Percentiles rank a stretch among this genome's conserved stretches.
Conservation (phyloP, 1,140 invertebrate genomes). For the Drosophila prosaltans region DNA sequence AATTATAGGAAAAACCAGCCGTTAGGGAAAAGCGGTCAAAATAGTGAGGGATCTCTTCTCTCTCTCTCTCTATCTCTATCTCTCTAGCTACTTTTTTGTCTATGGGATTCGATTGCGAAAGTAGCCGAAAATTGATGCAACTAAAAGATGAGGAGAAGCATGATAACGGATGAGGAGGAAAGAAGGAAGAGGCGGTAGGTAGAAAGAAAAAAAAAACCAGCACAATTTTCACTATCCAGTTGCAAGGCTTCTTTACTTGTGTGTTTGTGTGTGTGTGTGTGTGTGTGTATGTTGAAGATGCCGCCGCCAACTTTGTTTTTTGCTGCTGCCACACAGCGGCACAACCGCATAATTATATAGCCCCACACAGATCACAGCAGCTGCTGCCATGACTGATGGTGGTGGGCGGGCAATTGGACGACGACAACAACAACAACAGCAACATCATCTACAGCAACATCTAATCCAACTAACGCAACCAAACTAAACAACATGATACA, state of each 20-base stretch:
- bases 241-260: constrained; percentile 35
- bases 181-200: background rate
- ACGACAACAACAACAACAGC: constrained; percentile 18
- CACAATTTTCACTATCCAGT: constrained; percentile 71
- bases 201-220: constrained; percentile 45
- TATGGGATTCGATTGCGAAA: constrained; percentile 74
- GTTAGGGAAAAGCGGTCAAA: constrained; percentile 36
- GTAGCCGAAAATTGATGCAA: constrained; percentile 64
- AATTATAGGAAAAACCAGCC: constrained; percentile 52
- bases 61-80: too few relatives aligned
- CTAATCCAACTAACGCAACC: constrained; percentile 7
- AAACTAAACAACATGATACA: constrained; percentile 3
- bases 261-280: background rate
- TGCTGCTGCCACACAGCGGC: constrained; percentile 7
- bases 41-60: constrained; percentile 24
- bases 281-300: constrained; percentile 36
- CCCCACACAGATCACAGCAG: constrained; percentile 40
- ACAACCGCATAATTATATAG: constrained; percentile 68
- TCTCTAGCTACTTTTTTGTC: background rate
- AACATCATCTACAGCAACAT: constrained; percentile 21
- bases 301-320: background rate
- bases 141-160: background rate
- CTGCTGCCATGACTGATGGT: constrained; percentile 26
- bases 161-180: background rate
- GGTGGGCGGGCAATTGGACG: constrained; percentile 43